Evolutionary conservation across 2,888 invertebrate genomes (phyloP).

Genomic region (Pollenia labialis): DNA sequence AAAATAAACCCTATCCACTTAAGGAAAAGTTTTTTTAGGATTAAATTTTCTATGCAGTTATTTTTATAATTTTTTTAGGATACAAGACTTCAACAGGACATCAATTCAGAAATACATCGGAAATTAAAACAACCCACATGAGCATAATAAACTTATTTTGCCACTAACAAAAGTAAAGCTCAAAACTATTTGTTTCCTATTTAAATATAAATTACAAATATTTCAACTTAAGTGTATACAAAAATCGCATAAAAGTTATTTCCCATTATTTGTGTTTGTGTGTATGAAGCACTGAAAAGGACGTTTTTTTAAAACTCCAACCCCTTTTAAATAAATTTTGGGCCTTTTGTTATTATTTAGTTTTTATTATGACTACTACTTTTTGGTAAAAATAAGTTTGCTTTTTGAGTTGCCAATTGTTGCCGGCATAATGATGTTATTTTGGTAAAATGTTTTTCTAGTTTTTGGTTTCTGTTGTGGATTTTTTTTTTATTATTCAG

Average conservation of each 20-base stretch:
- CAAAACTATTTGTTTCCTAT: neutral
- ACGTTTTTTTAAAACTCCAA: neutral
- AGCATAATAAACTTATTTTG: neutral
- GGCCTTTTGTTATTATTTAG: constrained; percentile 63
- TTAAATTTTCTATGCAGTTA: no score
- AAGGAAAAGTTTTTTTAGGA: no score
- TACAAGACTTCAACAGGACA: no score
- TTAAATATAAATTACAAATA: constrained; percentile 9
- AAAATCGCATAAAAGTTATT: constrained; percentile 6
- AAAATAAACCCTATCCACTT: no score
- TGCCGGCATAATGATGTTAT: constrained; percentile 71
- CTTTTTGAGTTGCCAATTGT: constrained; percentile 54
- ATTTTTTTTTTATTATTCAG: constrained; percentile 16
- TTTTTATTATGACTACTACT: constrained; percentile 58
- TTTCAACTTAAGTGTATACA: neutral
- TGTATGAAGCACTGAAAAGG: neutral
- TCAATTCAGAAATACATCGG: no score
- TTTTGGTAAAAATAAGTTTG: constrained; percentile 39
- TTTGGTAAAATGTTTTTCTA: constrained; percentile 62
- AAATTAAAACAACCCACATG: no score
- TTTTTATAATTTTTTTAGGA: no score
- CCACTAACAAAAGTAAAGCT: neutral
- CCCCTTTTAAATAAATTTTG: constrained; percentile 39
- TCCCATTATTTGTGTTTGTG: neutral
- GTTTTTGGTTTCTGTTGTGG: constrained; percentile 28